These are phyloP conservation scores for Gallinago jamesoni DNA, from an alignment of 2,113 vertebrate species.

Conservation along the genomic window DNA sequence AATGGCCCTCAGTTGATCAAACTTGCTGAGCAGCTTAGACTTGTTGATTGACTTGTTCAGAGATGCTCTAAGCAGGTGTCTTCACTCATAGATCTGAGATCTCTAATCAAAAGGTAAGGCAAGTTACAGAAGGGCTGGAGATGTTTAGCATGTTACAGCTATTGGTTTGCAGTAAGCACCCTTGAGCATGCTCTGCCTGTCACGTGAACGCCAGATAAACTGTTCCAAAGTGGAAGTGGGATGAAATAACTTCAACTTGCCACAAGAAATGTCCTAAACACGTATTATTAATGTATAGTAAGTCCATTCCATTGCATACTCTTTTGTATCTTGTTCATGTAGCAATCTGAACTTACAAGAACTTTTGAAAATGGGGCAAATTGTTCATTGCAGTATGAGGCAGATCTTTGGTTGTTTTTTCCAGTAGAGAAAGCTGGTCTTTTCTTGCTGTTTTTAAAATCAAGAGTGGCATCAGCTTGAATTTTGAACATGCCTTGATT, in stretches of 20 bases:
- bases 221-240: background rate
- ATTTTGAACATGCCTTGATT: background rate
- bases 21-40: background rate
- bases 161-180: background rate
- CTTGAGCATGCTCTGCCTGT: background rate
- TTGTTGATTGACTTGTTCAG: background rate
- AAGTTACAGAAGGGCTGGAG: background rate
- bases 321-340: background rate
- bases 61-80: accelerated
- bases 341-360: background rate
- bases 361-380: background rate
- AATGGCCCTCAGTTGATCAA: background rate
- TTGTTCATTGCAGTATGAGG: background rate
- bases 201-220: accelerated
- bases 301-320: background rate
- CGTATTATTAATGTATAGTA: background rate
- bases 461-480: background rate
- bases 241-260: background rate
- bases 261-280: background rate
- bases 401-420: background rate
- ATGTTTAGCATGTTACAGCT: background rate
- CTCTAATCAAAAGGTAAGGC: background rate
- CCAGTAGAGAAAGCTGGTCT: background rate
- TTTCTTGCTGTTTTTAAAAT: background rate
- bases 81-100: background rate